Evolutionary conservation across 1,140 invertebrate species (phyloP), one percentile per base, ranked within the genome.

Genomic region (Temnothorax curvispinosus): DNA sequence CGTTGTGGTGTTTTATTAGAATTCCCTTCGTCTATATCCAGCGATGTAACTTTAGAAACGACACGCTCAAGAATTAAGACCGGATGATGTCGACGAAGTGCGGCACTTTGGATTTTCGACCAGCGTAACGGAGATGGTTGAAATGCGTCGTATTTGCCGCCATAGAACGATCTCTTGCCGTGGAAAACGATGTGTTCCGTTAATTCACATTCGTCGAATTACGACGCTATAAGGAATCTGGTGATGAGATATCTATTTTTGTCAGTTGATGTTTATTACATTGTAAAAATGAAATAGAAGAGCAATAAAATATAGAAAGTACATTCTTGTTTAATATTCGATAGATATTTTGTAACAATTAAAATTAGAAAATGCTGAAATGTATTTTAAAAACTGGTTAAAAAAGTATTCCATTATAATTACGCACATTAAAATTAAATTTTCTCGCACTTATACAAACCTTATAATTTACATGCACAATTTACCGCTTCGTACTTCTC

Each of bases 1-100:
- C 27, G 27, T 11, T 27, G 58, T 8, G 3, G 0, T 27, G 44
- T 60, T 35, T 77, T 85, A 85, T 62, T 86, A 58, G 60, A 88
- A 65, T 27, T 89, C 54, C 60, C 11, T 72, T 9, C 44, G 0
- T 15, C 58, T 56, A 54, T 21, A 65, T 50, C 27, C 18, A 56
- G 11, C n/a, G 35, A 50, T 50, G 6, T 47, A 54, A 47, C 60
- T 88, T 85, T 78, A 85, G 76, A 87, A 87, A 58, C 54, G 76
- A 87, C 81, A 58, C 54, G 18, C 54, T 54, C 7, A 2, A 71
- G 52, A 85, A 84, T 64, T 72, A 64, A 64, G 47, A 35, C 52
- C 52, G 56, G 32, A 67, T 77, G 56, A 27, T 27, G 47, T 62
- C 21, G 35, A 47, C 52, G 1, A 50, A n/a, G 35, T 58, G 32